Conservation (phyloP, 2,113 vertebrate genomes). For the Passer montanus region DNA sequence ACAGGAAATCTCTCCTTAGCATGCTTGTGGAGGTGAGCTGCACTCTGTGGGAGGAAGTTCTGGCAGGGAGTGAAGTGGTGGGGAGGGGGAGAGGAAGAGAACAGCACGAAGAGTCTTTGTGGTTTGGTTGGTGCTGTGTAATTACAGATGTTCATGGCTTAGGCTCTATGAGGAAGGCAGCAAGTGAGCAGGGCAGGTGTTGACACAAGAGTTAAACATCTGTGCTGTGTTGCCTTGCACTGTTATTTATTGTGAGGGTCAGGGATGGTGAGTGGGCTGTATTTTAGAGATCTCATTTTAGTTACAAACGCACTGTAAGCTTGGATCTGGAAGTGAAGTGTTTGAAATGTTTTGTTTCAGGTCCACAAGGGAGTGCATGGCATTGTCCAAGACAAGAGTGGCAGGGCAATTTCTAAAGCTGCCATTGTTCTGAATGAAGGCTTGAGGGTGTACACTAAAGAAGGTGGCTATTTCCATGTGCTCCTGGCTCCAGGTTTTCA, state of each 20-base stretch:
- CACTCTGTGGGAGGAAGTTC: not conserved
- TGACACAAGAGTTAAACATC: not conserved
- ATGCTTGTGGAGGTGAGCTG: conserved; percentile 94
- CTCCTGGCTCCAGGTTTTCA: conserved; percentile 90
- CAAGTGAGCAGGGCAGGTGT: not conserved
- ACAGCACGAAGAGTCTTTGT: not conserved
- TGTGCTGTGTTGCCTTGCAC: not conserved
- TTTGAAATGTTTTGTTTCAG: conserved; percentile 68
- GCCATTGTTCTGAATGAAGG: conserved; percentile 87
- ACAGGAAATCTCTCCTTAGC: conserved; percentile 92
- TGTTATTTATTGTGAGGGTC: not conserved
- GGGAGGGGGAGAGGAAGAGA: not conserved
- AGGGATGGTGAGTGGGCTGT: not conserved
- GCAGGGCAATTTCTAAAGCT: conserved; percentile 89
- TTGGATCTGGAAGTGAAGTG: rapidly evolving
- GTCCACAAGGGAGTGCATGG: conserved; percentile 94
- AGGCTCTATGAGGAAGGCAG: not conserved
- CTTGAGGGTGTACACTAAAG: conserved; percentile 80
- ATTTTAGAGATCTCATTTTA: not conserved
- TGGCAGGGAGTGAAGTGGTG: not conserved
- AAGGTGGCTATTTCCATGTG: conserved; percentile 91
- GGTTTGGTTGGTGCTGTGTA: not conserved
- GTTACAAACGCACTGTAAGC: not conserved
- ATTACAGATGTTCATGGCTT: not conserved
- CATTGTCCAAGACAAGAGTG: conserved; percentile 87